These are phyloP conservation scores for Lepisosteus osseus DNA, from an alignment of 2,113 vertebrate species.

Conservation along the genomic window DNA sequence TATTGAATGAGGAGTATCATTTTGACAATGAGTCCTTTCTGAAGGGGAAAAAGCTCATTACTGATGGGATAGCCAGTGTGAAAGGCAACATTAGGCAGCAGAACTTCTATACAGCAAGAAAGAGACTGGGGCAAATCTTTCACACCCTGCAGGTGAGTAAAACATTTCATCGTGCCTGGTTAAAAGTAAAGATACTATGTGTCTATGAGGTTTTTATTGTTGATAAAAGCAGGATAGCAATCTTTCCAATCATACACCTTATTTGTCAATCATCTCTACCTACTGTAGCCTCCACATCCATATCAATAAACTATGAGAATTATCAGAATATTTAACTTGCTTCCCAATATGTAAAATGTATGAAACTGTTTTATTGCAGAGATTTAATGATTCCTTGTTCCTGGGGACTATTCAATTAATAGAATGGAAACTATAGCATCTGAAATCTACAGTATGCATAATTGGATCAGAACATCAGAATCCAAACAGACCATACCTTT, in stretches of 20 bases:
- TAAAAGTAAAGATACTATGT: not conserved
- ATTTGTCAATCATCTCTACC: not conserved
- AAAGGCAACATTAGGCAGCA: conserved; percentile 37
- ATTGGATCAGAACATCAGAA: too few species aligned
- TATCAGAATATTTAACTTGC: too few species aligned
- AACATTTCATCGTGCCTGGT: not conserved
- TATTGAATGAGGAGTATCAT: conserved; percentile 25
- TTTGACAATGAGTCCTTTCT: conserved; percentile 50
- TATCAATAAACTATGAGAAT: too few species aligned
- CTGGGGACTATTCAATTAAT: too few species aligned
- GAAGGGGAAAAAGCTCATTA: conserved; percentile 43
- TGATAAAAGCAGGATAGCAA: not conserved
- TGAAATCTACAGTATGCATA: too few species aligned
- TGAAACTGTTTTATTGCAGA: too few species aligned
- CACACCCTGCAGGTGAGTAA: conserved; percentile 57
- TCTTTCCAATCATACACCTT: not conserved
- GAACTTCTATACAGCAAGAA: conserved; percentile 39
- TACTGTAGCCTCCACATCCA: not conserved
- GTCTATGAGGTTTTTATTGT: not conserved
- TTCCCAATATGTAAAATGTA: too few species aligned
- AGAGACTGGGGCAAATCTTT: conserved; percentile 42
- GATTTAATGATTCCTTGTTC: too few species aligned
- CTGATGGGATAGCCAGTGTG: conserved; percentile 28
- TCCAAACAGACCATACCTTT: too few species aligned
- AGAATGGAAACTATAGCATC: too few species aligned